Evolutionary conservation across 2,888 invertebrate genomes (phyloP).

Genomic region (Panopea generosa): DNA sequence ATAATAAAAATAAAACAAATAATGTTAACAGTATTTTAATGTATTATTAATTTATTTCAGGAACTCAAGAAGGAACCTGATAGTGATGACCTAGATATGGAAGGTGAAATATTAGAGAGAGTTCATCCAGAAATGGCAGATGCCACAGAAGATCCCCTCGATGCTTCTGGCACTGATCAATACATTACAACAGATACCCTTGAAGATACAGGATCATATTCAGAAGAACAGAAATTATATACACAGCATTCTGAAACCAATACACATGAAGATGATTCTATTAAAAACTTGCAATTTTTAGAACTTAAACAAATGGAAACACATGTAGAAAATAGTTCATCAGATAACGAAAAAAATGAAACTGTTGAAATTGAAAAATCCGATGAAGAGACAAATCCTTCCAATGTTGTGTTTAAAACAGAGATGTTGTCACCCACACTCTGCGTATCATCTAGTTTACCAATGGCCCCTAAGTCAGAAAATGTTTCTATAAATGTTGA

Average conservation of each 20-base stretch:
- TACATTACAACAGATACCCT: not conserved
- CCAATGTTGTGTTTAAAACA: slow-evolving; percentile 40
- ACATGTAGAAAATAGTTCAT: slow-evolving; percentile 6
- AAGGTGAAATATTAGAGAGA: no score
- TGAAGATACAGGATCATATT: not conserved
- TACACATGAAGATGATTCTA: not conserved
- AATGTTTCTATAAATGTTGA: slow-evolving; percentile 5
- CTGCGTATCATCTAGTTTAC: slow-evolving; percentile 24
- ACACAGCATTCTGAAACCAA: no score
- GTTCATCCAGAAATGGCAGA: no score
- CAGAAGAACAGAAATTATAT: no score
- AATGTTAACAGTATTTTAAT: no score
- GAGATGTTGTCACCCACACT: slow-evolving; percentile 37
- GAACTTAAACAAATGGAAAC: not conserved
- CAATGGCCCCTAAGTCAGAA: not conserved
- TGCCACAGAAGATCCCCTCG: no score
- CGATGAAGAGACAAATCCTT: not conserved
- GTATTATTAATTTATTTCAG: no score
- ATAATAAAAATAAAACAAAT: no score
- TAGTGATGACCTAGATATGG: no score
- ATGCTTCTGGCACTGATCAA: not conserved
- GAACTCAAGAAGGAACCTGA: no score
- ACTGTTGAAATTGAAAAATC: not conserved
- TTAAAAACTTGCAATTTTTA: not conserved
- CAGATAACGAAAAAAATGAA: not conserved